These are phyloP conservation scores for Dendrolimus houi DNA, from an alignment of 2,888 invertebrate species.

Conservation along the genomic window DNA sequence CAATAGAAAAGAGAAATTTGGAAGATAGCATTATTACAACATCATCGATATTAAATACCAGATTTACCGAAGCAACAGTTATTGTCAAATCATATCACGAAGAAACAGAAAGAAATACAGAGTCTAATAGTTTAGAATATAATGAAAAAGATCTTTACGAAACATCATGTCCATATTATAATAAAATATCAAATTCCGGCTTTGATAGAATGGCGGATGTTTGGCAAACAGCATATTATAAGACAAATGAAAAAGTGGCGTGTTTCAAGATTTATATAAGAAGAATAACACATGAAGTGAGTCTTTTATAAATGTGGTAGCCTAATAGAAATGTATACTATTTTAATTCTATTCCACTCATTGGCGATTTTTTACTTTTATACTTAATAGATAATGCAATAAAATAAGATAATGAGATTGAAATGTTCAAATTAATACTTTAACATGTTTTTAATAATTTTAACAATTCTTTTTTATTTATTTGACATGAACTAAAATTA, in stretches of 20 bases:
- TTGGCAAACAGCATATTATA: slow-evolving; percentile 34
- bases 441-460: no score
- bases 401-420: no score
- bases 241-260: slow-evolving; percentile 19
- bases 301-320: slow-evolving; percentile 2
- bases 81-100: background rate
- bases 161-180: slow-evolving; percentile 13
- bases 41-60: no score
- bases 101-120: background rate
- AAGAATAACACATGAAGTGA: slow-evolving; percentile 21
- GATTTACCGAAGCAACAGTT: no score
- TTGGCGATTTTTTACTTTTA: no score
- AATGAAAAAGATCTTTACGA: background rate
- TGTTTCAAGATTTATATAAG: slow-evolving; percentile 36
- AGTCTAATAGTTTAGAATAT: background rate
- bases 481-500: no score
- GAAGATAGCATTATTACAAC: background rate
- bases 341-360: no score
- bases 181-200: slow-evolving; percentile 13
- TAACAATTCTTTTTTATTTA: no score
- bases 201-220: slow-evolving; percentile 25
- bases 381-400: no score
- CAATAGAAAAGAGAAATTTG: background rate
- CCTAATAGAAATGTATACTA: no score
- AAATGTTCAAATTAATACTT: no score